Evolutionary conservation across 2,113 vertebrate species (phyloP), one percentile per base, ranked within the genome.

Genomic region (Tauraco erythrolophus): DNA sequence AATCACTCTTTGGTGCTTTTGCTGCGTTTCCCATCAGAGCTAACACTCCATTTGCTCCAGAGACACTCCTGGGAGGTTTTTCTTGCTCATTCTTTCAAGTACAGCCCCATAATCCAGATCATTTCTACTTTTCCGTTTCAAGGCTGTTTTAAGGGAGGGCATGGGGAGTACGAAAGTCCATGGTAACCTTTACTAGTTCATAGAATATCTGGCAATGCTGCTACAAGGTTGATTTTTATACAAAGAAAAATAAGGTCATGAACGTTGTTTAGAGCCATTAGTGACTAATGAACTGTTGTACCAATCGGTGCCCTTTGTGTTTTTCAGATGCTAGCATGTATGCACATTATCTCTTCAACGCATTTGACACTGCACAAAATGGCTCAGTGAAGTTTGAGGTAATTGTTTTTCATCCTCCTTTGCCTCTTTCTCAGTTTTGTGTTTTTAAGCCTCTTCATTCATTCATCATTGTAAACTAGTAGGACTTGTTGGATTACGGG

Each of bases 351-450:
- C 98, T 99, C 96, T 99, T 99, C 95, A 99, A 99, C 0, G 99
- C 99, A 3, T 99, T 99, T 33, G 99, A 99, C 98, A 98, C 99
- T 14, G 98, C 98, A 21, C 98, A 99, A 41, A 99, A 97, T 0
- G 99, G 99, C 93, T 99, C 99, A 5, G 99, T 99, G 91, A 99
- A 99, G 95, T 99, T 99, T 21, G 99, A 99, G 99, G 99, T 99
- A 97, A 97, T 37, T 43, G 41, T 22, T 89, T 6, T 83, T 19
- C 50, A 27, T 61, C 17, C 13, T 82, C n/a, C 30, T 75, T 43
- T 66, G 23, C n/a, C 10, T 11, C 50, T 64, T 41, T 9, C 68
- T 70, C 56, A 13, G 3, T 33, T 72, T 33, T 37, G 23, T 65
- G 18, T 2, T 51, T 75, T 66, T 60, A 41, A 33, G 19, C 21